These are phyloP conservation scores for Actinostola sp. DNA, from an alignment of 92 coral and sea anemone species.

Conservation along the genomic window DNA sequence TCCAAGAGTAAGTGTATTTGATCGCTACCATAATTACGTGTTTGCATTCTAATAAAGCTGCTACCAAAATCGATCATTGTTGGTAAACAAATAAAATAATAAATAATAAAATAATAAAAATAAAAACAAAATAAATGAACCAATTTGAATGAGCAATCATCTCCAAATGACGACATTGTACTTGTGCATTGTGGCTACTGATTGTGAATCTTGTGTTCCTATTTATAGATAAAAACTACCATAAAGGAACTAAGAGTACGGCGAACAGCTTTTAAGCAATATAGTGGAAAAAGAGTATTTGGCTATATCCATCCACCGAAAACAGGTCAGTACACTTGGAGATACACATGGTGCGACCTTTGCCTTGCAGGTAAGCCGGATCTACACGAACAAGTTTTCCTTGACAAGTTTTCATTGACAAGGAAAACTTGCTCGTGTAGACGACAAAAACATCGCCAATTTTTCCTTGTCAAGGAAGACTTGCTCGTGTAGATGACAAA, in stretches of 20 bases:
- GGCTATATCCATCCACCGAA: conserved; percentile 70
- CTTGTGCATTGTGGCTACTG: neutral
- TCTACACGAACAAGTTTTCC: neutral
- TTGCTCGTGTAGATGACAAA: too few relatives aligned
- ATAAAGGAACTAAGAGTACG: conserved; percentile 38
- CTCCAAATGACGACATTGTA: too few relatives aligned
- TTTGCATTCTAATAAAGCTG: neutral
- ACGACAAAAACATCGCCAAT: too few relatives aligned
- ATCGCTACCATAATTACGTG: neutral
- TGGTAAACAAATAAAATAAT: too few relatives aligned
- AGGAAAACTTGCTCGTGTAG: too few relatives aligned
- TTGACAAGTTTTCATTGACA: too few relatives aligned
- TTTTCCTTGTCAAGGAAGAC: too few relatives aligned
- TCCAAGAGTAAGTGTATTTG: conserved; percentile 50
- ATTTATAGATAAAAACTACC: conserved; percentile 27
- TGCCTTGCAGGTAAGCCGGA: neutral
- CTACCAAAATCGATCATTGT: neutral
- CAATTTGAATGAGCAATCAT: too few relatives aligned
- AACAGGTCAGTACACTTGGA: conserved; percentile 37
- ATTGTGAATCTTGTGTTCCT: neutral
- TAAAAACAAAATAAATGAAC: too few relatives aligned
- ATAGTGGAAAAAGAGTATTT: conserved; percentile 57
- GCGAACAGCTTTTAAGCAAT: neutral
- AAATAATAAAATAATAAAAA: too few relatives aligned
- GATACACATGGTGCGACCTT: neutral